Base-by-base conservation (phyloP, 2,888 invertebrate species). In the Onchidella celtica region DNA sequence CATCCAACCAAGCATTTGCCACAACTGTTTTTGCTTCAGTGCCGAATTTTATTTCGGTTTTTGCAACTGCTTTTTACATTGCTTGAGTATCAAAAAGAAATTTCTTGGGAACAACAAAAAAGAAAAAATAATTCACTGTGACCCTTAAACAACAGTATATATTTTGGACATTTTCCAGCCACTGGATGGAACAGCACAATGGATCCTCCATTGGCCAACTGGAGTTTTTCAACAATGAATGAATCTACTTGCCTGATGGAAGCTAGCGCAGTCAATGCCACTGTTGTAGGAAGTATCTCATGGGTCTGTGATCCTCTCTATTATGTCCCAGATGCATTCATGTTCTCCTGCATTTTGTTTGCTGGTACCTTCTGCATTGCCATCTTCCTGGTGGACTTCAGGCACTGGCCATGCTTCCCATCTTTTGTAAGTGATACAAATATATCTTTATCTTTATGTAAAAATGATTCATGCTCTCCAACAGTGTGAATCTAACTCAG, bases 301-400 rank as follows among this genome's bases (percentile, higher is more conserved):
- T 77, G 66, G 66, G 77, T 65, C 66, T 77, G 77, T 34, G 32
- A 68, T 3, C 57, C 55, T 36, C 77, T 27, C 11, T 69, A 73
- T 2, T 88, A 85, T 75, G 85, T 86, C 24, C 88, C 90, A 0
- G 89, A 99, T 93, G 97, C 98, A 84, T 98, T 97, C 94, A 95
- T 99, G 86, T 97, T 99, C 97, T 99, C 98, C 75, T 95, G 97
- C 88, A 95, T 99, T 84, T 95, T 99, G 83, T 99, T 99, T 94
- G 93, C 97, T 89, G 97, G 97, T 87, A 99, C 99, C 55, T 99
- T 98, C 93, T 94, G 96, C 75, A 95, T 98, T 88, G 98, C 99
- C 65, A 95, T 97, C 70, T 95, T 96, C 84, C 94, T 99, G 78
- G 99, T 99, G 94, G 97, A 97, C 91, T 97, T 98, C 93, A 97